Evolutionary conservation across 2,113 vertebrate species (phyloP), one percentile per base, ranked within the genome.

Genomic region (Egretta garzetta): DNA sequence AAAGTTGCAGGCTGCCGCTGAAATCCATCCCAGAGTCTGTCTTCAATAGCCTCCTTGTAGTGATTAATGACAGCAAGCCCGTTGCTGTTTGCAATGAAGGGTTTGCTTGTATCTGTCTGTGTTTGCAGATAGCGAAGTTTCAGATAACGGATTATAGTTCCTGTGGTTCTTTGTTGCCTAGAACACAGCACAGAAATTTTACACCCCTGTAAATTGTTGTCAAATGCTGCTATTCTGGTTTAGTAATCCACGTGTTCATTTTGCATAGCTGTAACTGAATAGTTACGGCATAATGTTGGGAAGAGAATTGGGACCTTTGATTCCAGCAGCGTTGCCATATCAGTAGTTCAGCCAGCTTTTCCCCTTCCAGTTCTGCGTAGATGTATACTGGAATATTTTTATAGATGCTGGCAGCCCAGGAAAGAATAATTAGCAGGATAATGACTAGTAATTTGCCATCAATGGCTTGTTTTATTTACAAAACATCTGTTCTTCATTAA

Each of bases 1-100:
- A 95, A 96, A 96, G 96, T 93, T 92, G 77, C 90, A 96, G 85
- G 33, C 92, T 96, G 95, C 81, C 0, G 27, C 93, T 97, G 90
- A 96, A 96, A 97, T 95, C 90, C 85, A 93, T 96, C 87, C 90
- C 79, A 73, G 95, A 88, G 73, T 21, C 93, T 96, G 96, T 93
- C 84, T 97, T 96, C 96, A 96, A 96, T 93, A 93, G 84, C 24
- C 92, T 96, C 58, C 95, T 96, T 90, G 84, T 87, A 66, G 77
- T 97, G 95, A 97, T 96, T 96, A 96, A 90, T 96, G 94, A 96
- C 77, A 93, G 91, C 62, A 66, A 95, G 66, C 49, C 74, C 17
- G 3, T 72, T 94, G 93, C 95, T 85, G 71, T 93, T 90, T 85
- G 91, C 84, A 72, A 1, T 85, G 95, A 96, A 68, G 86, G 93